Base-by-base conservation (phyloP, 1,140 invertebrate species). In the Colletes gigas region DNA sequence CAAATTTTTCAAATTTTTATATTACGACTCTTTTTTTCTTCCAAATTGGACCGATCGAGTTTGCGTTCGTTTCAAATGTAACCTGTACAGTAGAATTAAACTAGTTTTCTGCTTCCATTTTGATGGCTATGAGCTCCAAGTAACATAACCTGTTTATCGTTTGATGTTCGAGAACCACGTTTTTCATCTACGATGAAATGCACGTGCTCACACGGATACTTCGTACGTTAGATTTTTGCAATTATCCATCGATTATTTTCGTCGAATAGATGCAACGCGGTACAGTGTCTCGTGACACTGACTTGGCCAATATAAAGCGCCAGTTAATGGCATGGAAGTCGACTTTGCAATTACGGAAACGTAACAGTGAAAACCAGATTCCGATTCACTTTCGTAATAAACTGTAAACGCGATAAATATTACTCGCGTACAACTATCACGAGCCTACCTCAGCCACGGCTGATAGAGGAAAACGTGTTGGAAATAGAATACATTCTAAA, bases 401-500 rank as follows among this genome's bases (percentile, higher is more conserved):
- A 63, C 59, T 14, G 47, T 55, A 66, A 66, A 66, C n/a, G 47
- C 30, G 72, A 66, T 44, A 75, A 75, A 44, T 63, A 55, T 75
- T 59, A 47, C 19, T 30, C 71, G 19, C 30, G 44, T 39, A 60
- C 10, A 60, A 21, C 30, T 66, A 66, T 47, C 62, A 59, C 73
- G n/a, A 66, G 67, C 50, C n/a, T 19, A 19, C 47, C 54, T 60
- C 17, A 7, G 14, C 17, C 15, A 14, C 55, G 6, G 19, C n/a
- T n/a, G n/a, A 57, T 57, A 57, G 15, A 15, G 17, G 55, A n/a
- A 57, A 57, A 54, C 30, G 47, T 52, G 55, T 59, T 57, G 57
- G 19, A 73, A 73, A 73, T 73, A 73, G 70, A 73, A 73, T 73
- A 30, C 57, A 14, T 50, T 73, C 70, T 73, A 73, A 73, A 74